Base-by-base conservation (phyloP, 2,113 vertebrate genomes). In the Cricetomys ansorgei region DNA sequence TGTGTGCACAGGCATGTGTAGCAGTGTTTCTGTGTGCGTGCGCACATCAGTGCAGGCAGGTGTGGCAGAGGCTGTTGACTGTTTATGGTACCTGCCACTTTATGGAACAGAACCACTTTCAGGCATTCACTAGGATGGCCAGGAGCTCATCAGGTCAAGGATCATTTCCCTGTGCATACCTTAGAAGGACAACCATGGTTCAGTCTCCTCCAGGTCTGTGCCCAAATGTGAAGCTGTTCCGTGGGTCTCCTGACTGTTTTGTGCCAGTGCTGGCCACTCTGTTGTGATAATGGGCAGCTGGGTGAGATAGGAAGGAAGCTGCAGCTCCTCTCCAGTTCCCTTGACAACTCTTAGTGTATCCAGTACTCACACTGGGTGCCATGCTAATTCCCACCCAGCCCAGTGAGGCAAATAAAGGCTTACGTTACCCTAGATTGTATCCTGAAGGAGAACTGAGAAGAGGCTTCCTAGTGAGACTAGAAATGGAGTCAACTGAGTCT, bases 161-260 rank as follows among this genome's bases (percentile, higher is more conserved):
- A 9, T 34, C 1, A 3, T 12, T 31, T 37, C 88, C 67, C 40
- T 3, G 5, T 45, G 48, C 11, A 5, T 34, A 7, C 27, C 84
- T 89, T 23, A 27, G 76, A 45, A 53, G 72, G 43, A n/a, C 21
- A 37, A 17, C 29, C 40, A 0, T 25, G 34, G 57, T 67, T n/a
- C 25, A 3, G 4, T 11, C 17, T 0, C 15, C 45, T 43, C 15
- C 57, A 6, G 6, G 16, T 43, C 34, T 25, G 5, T 16, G n/a
- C 53, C 2, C 0, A 40, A 13, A 11, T 0, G 0, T 21, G 65
- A 25, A 0, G 0, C 73, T 43, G 70, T 43, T 55, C 19, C 64
- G 53, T 4, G 45, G 37, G 8, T 84, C 87, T 70, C 79, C 31
- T 0, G 59, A 6, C 31, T 21, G 8, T 11, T 4, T 34, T 0